Evolutionary conservation across 2,113 vertebrate species (phyloP).

Genomic region (Glaucomys volans): DNA sequence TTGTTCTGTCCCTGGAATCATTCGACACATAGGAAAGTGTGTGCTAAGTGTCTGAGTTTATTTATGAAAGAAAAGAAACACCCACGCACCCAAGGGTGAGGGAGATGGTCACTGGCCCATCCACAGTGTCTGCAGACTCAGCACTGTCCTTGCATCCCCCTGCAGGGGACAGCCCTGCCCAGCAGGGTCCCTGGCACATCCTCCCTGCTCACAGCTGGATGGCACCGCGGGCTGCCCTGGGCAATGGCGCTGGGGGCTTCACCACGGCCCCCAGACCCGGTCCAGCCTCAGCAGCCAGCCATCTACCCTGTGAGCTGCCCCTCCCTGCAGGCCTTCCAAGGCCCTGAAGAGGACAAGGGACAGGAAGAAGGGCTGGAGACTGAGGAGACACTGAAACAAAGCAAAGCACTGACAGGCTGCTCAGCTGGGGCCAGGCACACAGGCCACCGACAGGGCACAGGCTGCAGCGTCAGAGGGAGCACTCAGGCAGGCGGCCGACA

Average conservation of each 20-base stretch:
- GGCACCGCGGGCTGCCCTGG: too few species aligned
- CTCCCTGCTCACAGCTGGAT: too few species aligned
- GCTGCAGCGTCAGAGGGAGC: too few species aligned
- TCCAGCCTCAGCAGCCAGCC: too few species aligned
- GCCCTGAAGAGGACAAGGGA: not conserved
- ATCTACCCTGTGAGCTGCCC: too few species aligned
- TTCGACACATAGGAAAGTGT: not conserved
- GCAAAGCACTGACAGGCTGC: not conserved
- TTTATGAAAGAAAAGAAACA: not conserved
- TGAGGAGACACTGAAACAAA: not conserved
- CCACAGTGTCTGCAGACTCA: not conserved
- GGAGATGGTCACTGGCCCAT: not conserved
- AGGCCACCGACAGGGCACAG: not conserved
- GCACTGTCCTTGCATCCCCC: not conserved
- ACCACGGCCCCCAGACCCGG: too few species aligned
- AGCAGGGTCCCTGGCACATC: not conserved
- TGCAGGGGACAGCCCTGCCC: not conserved
- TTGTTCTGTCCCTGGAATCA: not conserved
- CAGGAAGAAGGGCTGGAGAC: not conserved
- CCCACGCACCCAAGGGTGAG: not conserved
- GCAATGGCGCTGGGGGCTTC: too few species aligned
- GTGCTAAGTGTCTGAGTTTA: not conserved
- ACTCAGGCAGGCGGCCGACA: too few species aligned
- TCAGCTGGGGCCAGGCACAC: not conserved
- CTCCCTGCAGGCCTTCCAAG: not conserved